A percentile compares a stretch with the other conserved stretches of the same genome.
Conservation (phyloP, 2,797 vertebrate species). For the Melopsittacus undulatus region DNA sequence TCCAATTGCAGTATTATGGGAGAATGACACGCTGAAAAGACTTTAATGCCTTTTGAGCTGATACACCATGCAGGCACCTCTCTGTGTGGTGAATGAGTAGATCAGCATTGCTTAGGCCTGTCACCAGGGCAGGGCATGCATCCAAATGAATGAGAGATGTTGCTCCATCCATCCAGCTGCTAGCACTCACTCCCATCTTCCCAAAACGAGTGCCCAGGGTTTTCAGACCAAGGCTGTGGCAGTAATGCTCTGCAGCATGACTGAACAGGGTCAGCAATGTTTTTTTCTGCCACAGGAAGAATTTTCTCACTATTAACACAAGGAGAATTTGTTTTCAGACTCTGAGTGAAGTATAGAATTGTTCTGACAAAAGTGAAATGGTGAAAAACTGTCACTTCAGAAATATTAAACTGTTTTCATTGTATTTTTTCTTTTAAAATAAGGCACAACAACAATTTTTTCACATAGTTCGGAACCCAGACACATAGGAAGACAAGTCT, state of each 20-base stretch:
- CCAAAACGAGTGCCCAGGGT: background rate
- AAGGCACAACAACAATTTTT: background rate
- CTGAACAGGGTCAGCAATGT: background rate
- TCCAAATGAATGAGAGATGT: fast-evolving
- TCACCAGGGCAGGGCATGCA: background rate
- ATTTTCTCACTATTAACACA: background rate
- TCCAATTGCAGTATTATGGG: background rate
- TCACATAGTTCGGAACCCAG: background rate
- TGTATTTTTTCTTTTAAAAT: background rate
- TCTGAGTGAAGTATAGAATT: background rate
- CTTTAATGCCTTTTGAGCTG: fast-evolving
- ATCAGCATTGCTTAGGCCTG: background rate
- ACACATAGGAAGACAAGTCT: background rate
- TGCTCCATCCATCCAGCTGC: background rate
- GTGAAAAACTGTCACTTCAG: background rate
- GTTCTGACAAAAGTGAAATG: background rate
- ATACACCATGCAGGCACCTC: background rate
- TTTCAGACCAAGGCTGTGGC: background rate
- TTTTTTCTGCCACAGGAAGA: background rate
- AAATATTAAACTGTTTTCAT: background rate
- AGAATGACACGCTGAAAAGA: background rate
- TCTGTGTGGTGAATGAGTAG: background rate
- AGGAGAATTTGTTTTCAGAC: background rate
- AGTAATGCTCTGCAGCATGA: background rate
- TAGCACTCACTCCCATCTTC: background rate